Evolutionary conservation across 2,113 vertebrate genomes (phyloP).

Genomic region (Merops nubicus): DNA sequence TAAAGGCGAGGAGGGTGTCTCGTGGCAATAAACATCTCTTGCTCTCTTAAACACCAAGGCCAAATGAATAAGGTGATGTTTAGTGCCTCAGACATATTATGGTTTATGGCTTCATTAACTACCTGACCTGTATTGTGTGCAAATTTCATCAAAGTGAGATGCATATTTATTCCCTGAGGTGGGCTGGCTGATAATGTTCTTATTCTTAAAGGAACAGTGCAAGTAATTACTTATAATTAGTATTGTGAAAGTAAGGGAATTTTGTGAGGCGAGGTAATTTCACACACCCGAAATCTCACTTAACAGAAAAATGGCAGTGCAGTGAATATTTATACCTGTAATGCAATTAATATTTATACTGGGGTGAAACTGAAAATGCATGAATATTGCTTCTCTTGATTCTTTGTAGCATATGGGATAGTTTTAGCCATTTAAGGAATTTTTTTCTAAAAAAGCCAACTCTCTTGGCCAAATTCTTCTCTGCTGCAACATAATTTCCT

Average conservation of each 20-base stretch:
- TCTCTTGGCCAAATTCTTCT: not conserved
- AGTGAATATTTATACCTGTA: slow-evolving; percentile 24
- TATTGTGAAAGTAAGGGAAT: slow-evolving; percentile 51
- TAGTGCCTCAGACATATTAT: slow-evolving; percentile 59
- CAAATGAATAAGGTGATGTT: slow-evolving; percentile 64
- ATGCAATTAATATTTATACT: slow-evolving; percentile 35
- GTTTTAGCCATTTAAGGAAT: not conserved
- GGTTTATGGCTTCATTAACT: slow-evolving; percentile 76
- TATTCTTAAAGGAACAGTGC: slow-evolving; percentile 63
- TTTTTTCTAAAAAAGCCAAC: not conserved
- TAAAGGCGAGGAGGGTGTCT: slow-evolving; percentile 70
- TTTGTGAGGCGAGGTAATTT: slow-evolving; percentile 50
- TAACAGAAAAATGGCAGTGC: not conserved
- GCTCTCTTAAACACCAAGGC: slow-evolving; percentile 70
- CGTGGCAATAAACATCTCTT: slow-evolving; percentile 72
- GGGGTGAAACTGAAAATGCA: not conserved
- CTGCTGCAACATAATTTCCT: not conserved
- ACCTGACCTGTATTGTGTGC: slow-evolving; percentile 74
- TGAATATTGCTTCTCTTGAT: not conserved
- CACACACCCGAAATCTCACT: slow-evolving; percentile 34
- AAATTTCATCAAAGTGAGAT: slow-evolving; percentile 72
- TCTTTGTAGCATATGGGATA: not conserved
- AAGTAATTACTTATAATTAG: slow-evolving; percentile 73
- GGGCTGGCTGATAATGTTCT: slow-evolving; percentile 50
- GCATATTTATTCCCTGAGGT: slow-evolving; percentile 68